Conservation (phyloP, 2,888 invertebrate genomes). For the Drosophila vallismaia region DNA sequence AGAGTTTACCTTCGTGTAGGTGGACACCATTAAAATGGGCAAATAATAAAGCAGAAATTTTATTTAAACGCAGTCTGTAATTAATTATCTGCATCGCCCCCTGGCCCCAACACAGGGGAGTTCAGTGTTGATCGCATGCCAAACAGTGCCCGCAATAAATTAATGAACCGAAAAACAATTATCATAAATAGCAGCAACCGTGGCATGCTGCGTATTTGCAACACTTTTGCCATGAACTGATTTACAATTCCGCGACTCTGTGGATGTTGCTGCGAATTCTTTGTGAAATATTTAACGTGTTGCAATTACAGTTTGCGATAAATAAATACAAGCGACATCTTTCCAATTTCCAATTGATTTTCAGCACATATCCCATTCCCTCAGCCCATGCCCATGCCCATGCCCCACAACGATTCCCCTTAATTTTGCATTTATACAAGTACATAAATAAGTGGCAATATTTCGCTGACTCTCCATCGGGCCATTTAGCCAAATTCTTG, state of each 20-base stretch:
- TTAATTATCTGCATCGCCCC: slow-evolving; percentile 65
- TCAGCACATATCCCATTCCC: slow-evolving; percentile 9
- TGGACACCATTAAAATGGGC: slow-evolving; percentile 17
- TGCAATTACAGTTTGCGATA: slow-evolving; percentile 36
- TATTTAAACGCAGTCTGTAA: slow-evolving; percentile 65
- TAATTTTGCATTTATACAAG: slow-evolving; percentile 60
- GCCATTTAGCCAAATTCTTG: slow-evolving; percentile 49
- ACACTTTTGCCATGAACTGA: slow-evolving; percentile 68
- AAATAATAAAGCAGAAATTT: slow-evolving; percentile 59
- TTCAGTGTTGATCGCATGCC: slow-evolving; percentile 52
- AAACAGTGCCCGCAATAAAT: slow-evolving; percentile 65
- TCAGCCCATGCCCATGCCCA: background rate
- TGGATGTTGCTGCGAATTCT: background rate
- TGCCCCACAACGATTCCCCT: slow-evolving; percentile 51
- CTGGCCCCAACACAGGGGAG: slow-evolving; percentile 8
- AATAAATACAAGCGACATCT: slow-evolving; percentile 21
- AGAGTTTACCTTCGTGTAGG: slow-evolving; percentile 25
- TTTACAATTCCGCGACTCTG: slow-evolving; percentile 30
- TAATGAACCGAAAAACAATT: slow-evolving; percentile 74
- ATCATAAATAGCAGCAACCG: slow-evolving; percentile 66
- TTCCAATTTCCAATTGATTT: slow-evolving; percentile 13
- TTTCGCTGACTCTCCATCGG: slow-evolving; percentile 54
- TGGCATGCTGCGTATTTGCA: slow-evolving; percentile 57
- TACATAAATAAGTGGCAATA: slow-evolving; percentile 47
- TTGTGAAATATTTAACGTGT: slow-evolving; percentile 46